These are phyloP conservation scores for Cynodonichthys magdalenae DNA, from an alignment of 2,797 vertebrate species.

Conservation along the genomic window DNA sequence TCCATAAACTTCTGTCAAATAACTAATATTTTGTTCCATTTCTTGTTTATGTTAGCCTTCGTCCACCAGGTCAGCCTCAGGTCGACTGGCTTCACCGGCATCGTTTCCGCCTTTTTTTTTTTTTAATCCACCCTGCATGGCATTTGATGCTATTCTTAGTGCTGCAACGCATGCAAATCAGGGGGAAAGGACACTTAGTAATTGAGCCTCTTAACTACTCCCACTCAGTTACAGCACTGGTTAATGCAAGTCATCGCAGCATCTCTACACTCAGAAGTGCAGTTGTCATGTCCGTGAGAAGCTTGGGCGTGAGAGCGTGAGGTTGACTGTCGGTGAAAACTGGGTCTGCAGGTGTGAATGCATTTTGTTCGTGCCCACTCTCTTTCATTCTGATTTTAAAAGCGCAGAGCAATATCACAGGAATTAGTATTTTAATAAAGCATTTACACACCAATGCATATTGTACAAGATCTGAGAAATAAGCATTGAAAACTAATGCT, in stretches of 20 bases:
- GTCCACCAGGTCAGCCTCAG: slow-evolving; percentile 26
- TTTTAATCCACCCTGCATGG: slow-evolving; percentile 33
- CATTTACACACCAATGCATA: not conserved
- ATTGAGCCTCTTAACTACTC: slow-evolving; percentile 74
- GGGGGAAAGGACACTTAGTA: slow-evolving; percentile 56
- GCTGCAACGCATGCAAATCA: slow-evolving; percentile 46
- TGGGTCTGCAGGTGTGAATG: slow-evolving; percentile 26
- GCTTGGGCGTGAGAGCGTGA: slow-evolving; percentile 28
- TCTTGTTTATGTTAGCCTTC: slow-evolving; percentile 23
- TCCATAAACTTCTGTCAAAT: slow-evolving; percentile 15
- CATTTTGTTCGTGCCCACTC: slow-evolving; percentile 3
- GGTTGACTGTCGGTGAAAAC: slow-evolving; percentile 45
- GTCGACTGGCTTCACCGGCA: slow-evolving; percentile 15
- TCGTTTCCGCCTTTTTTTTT: slow-evolving; percentile 17
- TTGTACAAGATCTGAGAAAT: slow-evolving; percentile 8
- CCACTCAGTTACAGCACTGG: slow-evolving; percentile 72
- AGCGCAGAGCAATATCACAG: slow-evolving; percentile 16
- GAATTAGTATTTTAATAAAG: slow-evolving; percentile 17
- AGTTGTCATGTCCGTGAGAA: slow-evolving; percentile 31
- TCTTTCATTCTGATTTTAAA: slow-evolving; percentile 16
- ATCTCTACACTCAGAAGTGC: slow-evolving; percentile 31
- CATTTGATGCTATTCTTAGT: slow-evolving; percentile 49
- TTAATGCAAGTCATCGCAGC: slow-evolving; percentile 70
- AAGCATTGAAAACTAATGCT: not conserved
- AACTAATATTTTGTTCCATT: slow-evolving; percentile 21